phyloP scores from a whole-genome alignment of 2,888 invertebrate species.

The Monochamus alternatus region DNA sequence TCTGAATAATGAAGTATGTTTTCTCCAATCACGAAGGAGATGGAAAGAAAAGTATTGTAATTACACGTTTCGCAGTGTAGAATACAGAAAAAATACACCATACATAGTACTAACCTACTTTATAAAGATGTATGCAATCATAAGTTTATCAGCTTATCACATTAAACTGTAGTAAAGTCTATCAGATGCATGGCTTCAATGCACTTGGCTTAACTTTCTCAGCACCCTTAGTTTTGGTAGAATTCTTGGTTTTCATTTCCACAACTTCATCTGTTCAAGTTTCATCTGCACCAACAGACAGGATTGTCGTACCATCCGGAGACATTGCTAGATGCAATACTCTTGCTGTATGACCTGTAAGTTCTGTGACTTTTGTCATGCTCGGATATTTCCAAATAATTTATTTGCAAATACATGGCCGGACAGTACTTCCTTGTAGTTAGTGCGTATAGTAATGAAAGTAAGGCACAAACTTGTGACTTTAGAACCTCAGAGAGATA shows the following conservation, averaged over 20 bases:
- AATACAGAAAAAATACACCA: not conserved
- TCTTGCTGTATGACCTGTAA: slow-evolving; percentile 91
- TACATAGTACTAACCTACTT: not conserved
- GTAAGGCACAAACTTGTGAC: slow-evolving; percentile 88
- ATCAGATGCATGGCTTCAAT: slow-evolving; percentile 83
- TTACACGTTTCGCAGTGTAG: no score
- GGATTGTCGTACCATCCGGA: slow-evolving; percentile 93
- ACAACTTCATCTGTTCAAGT: slow-evolving; percentile 84
- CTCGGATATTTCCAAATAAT: slow-evolving; percentile 98
- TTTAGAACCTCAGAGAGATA: slow-evolving; percentile 73
- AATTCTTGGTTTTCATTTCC: slow-evolving; percentile 96
- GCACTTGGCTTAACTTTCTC: slow-evolving; percentile 77
- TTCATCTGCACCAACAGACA: slow-evolving; percentile 97
- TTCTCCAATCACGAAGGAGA: not conserved
- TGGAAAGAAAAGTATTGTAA: not conserved
- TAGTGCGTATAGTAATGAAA: slow-evolving; percentile 84
- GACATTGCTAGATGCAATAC: slow-evolving; percentile 94
- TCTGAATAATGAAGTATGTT: slow-evolving; percentile 3
- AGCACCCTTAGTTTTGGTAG: slow-evolving; percentile 80
- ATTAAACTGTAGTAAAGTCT: slow-evolving; percentile 45
- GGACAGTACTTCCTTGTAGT: slow-evolving; percentile 95
- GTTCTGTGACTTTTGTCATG: slow-evolving; percentile 89
- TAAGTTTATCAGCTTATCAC: not conserved
- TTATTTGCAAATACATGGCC: slow-evolving; percentile 97
- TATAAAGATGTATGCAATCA: not conserved